Base-by-base conservation (phyloP, 2,888 invertebrate genomes). In the Tachystola acroxantha region DNA sequence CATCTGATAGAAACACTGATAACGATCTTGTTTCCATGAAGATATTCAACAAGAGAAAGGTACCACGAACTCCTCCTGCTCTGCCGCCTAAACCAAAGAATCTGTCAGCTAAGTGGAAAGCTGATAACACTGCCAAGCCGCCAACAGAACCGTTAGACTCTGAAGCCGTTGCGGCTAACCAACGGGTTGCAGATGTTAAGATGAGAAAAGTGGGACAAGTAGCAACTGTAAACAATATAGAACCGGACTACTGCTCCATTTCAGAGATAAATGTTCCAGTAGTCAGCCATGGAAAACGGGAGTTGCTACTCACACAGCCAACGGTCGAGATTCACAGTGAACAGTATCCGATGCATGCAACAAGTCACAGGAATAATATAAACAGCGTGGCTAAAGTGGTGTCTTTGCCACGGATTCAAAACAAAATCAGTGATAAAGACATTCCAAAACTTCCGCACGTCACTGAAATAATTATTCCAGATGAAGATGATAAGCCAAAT, bases 81-180 rank as follows among this genome's bases (percentile, higher is more conserved):
- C 76, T 95, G 65, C 93, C 94, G 42, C 93, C 94, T 30, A 93
- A 94, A 77, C 94, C 94, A 56, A 91, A 92, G 50, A 93, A 93
- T 74, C 82, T 93, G 54, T 87, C 90, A 61, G 91, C 84, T 61
- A 92, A 89, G 88, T 91, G 85, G 85, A 91, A 88, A 88, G 88
- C 88, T 57, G 88, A 87, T 48, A 76, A 74, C 54, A 62, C 71
- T 67, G 72, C 78, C 63, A 79, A 71, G 67, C 56, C 62, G 55
- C 52, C 74, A 65, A 70, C 71, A 68, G 78, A 80, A 70, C 68
- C 74, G 60, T 69, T 79, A 77, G 84, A 86, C 85, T 88, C 86
- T 82, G 85, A 85, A 81, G 77, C 85, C 82, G 87, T 87, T 86
- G 88, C 82, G 75, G 84, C 84, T 73, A 87, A 84, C 69, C 87